A percentile compares a stretch with the other conserved stretches of the same genome.
Evolutionary conservation across 2,113 vertebrate species (phyloP).

Genomic region (Poicephalus gulielmi): DNA sequence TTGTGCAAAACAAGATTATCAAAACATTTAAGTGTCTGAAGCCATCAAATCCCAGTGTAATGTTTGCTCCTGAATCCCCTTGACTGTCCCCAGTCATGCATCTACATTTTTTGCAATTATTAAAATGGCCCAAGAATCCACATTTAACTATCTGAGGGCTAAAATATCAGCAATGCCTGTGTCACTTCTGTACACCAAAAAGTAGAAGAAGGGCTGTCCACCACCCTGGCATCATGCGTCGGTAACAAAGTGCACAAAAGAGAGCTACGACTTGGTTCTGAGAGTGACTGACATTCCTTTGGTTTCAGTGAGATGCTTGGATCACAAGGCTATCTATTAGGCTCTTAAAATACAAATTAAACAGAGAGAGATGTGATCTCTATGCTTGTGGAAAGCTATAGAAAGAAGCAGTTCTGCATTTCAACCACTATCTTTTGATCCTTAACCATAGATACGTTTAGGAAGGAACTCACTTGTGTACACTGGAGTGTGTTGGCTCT

Average conservation of each 20-base stretch:
- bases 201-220: background rate
- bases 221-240: background rate
- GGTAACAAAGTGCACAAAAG: background rate
- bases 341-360: background rate
- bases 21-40: background rate
- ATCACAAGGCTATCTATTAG: background rate
- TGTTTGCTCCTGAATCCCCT: background rate
- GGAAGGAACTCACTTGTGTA: background rate
- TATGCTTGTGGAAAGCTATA: background rate
- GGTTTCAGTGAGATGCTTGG: background rate
- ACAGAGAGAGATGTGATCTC: background rate
- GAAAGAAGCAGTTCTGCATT: conserved; percentile 25
- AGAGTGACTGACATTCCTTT: background rate
- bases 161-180: background rate
- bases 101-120: background rate
- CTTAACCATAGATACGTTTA: background rate
- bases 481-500: background rate
- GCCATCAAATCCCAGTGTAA: background rate
- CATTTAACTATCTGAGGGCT: background rate
- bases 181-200: background rate
- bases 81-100: background rate
- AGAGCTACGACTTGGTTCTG: background rate
- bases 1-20: background rate
- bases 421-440: conserved; percentile 9
- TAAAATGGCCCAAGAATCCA: background rate